Conservation (phyloP, 1,140 invertebrate species). For the Danaus melanippus region DNA sequence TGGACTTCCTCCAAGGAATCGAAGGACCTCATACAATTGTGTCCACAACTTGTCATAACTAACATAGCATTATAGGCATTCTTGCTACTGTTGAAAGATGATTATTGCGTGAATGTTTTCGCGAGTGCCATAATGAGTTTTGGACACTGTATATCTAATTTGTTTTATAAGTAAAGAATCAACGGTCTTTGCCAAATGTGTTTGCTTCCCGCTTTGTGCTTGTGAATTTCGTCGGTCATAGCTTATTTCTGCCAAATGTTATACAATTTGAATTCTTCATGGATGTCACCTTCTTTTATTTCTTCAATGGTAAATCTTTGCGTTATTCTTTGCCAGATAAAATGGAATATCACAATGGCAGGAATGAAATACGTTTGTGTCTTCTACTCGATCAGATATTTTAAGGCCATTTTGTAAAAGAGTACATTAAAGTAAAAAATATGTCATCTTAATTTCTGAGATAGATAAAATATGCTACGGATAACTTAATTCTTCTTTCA, state of each 20-base stretch:
- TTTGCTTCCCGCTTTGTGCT: slow-evolving; percentile 19
- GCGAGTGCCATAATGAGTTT: slow-evolving; percentile 26
- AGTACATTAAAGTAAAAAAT: no score
- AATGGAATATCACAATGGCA: slow-evolving; percentile 1
- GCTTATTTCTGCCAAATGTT: slow-evolving; percentile 19
- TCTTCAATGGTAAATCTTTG: no score
- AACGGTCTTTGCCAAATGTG: slow-evolving; percentile 27
- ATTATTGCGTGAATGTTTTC: slow-evolving; percentile 21
- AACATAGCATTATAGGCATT: slow-evolving; percentile 26
- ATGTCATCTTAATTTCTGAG: no score
- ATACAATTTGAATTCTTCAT: slow-evolving; percentile 14
- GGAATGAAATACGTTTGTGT: not conserved
- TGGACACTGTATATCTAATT: slow-evolving; percentile 27
- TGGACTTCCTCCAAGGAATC: slow-evolving; percentile 28
- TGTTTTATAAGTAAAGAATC: slow-evolving; percentile 27
- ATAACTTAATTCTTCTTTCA: no score
- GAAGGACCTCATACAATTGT: slow-evolving; percentile 25
- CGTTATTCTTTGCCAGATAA: no score
- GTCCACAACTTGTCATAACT: slow-evolving; percentile 26
- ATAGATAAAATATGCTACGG: no score
- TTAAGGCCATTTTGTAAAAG: slow-evolving; percentile 6
- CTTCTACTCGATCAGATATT: not conserved
- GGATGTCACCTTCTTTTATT: slow-evolving; percentile 1
- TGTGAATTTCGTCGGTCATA: slow-evolving; percentile 20
- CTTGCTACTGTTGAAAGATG: slow-evolving; percentile 15